These are phyloP conservation scores for Caranx ignobilis DNA, from an alignment of 2,113 vertebrate species.

Conservation along the genomic window DNA sequence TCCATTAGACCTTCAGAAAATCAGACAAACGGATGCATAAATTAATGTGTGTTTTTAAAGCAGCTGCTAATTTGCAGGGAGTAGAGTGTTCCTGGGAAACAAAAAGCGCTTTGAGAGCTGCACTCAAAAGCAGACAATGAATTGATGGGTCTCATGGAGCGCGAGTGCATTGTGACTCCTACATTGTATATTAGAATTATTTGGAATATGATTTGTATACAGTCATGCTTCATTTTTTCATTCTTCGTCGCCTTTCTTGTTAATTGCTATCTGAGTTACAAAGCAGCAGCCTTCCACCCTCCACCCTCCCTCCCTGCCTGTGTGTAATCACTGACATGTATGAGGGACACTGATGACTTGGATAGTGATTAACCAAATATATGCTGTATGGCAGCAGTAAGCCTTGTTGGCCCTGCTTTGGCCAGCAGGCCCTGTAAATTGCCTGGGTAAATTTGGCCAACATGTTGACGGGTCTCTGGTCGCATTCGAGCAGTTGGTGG, in stretches of 20 bases:
- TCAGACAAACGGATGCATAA: neutral
- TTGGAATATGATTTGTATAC: slow-evolving; percentile 4
- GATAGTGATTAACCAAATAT: slow-evolving; percentile 33
- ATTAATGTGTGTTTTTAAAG: neutral
- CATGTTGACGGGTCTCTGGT: slow-evolving; percentile 33
- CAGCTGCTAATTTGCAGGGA: neutral
- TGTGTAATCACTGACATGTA: slow-evolving; percentile 33
- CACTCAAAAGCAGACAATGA: neutral
- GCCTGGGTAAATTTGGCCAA: slow-evolving; percentile 38
- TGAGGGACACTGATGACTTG: slow-evolving; percentile 17
- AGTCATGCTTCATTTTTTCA: slow-evolving; percentile 20
- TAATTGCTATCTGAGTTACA: slow-evolving; percentile 50
- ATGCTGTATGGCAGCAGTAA: slow-evolving; percentile 26
- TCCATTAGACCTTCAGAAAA: neutral
- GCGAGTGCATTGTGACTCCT: neutral
- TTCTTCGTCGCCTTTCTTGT: slow-evolving; percentile 17
- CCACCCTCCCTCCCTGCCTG: neutral
- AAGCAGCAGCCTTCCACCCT: neutral
- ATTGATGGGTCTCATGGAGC: neutral
- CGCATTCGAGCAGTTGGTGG: slow-evolving; percentile 39
- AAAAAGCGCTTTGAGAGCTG: neutral
- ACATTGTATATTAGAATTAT: neutral
- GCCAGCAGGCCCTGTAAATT: slow-evolving; percentile 46
- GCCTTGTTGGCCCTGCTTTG: slow-evolving; percentile 33
- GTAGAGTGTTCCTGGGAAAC: neutral